Base-by-base conservation (phyloP, 1,140 invertebrate genomes). In the Limonius californicus region DNA sequence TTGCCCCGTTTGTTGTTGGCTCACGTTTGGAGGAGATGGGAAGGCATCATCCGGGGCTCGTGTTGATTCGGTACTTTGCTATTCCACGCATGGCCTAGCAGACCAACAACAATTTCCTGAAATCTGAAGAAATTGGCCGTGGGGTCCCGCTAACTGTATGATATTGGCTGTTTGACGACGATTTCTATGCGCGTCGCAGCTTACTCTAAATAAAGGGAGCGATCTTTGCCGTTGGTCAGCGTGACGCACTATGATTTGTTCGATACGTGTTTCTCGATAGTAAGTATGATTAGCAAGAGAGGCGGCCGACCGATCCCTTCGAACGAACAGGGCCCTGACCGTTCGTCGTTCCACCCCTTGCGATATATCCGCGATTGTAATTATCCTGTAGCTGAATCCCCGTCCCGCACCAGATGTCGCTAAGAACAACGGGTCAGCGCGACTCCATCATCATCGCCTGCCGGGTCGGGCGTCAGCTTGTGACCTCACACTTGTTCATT, bases 111-210 rank as follows among this genome's bases (percentile, higher is more conserved):
- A 30, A 62, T 62, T 62, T 62, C 61, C 61, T 62, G 61, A 35
- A 72, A 69, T 67, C 65, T 67, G 63, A 67, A 71, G 67, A 67
- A 74, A 72, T 72, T 69, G 71, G 67, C 59, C 63, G 63, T 47
- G 62, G 66, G 63, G 63, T 56, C 63, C 50, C 60, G 64, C 64
- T 66, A 63, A 71, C 67, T 63, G 64, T 60, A 64, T 64, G 64
- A 68, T 74, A 73, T 70, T 73, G 68, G 69, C 73, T 74, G 62
- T 60, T 74, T 73, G 65, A 72, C 61, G 57, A 60, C 72, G 54
- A 74, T 74, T 74, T 72, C 70, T 74, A 74, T 74, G 73, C 73
- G 62, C 61, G 68, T 65, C 70, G 65, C 69, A 64, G 59, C 62
- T 59, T 39, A 47, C 59, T 58, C 62, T 68, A 70, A 73, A 71